phyloP scores from a whole-genome alignment of 2,113 vertebrate species.

The Stegostoma tigrinum region DNA sequence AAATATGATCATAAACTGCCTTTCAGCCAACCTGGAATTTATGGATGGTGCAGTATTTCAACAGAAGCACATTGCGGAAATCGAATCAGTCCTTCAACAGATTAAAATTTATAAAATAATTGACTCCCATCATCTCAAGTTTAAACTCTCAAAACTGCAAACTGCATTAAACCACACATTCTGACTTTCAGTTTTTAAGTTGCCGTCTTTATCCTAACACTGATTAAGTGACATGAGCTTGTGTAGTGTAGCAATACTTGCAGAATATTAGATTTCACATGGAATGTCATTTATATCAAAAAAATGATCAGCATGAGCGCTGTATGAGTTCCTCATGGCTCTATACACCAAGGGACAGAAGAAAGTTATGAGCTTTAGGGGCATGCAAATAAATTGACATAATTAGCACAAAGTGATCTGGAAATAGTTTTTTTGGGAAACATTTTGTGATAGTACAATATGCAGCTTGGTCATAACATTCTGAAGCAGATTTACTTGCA shows the following conservation, averaged over 20 bases:
- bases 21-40: neutral
- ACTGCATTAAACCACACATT: neutral
- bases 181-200: neutral
- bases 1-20: neutral
- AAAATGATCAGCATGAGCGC: neutral
- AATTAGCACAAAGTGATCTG: neutral
- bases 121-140: neutral
- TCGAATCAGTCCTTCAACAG: neutral
- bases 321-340: neutral
- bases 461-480: neutral
- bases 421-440: neutral
- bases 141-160: neutral
- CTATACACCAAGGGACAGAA: neutral
- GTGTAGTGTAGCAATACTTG: neutral
- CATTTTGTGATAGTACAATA: neutral
- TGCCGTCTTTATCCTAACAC: no score
- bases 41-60: neutral
- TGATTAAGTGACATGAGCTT: neutral
- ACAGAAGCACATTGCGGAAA: neutral
- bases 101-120: neutral
- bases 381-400: neutral
- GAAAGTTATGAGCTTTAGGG: neutral
- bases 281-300: neutral
- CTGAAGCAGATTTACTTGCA: neutral
- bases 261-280: neutral